Evolutionary conservation across 2,113 vertebrate species (phyloP), one percentile per base, ranked within the genome.

Genomic region (Gasterosteus nipponicus): DNA sequence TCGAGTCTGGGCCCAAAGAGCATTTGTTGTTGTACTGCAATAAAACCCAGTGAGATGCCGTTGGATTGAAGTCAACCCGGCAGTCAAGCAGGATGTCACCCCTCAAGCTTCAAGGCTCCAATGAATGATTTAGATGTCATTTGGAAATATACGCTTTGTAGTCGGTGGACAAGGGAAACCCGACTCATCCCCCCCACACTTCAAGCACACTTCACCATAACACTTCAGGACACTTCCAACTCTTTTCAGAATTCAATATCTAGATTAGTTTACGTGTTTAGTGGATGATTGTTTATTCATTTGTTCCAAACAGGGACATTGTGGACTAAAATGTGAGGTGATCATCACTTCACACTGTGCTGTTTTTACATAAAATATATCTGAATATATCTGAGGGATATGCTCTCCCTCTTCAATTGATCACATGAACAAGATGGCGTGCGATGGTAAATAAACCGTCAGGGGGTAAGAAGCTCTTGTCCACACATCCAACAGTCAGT

Each of bases 21-120:
- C 3, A 35, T 3, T 46, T 56, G 26, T 68, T 78, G 73, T 63
- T 59, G 59, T 49, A 31, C 35, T 49, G 74, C 51, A 80, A 73
- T 78, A 56, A 73, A 60, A 76, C 22, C 44, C 1, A 1, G 31
- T 51, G 51, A 81, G 68, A 63, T 31, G 6, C 4, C 5, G 2
- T 1, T 6, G 47, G 39, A 41, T 63, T 19, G 5, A 44, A 44
- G 26, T 63, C 35, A 12, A 22, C 31, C 49, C 51, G 51, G 39
- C 22, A 51, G 39, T 26, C 31, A 69, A 22, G 63, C 2, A 12
- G 1, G 8, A 44, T 3, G 22, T 22, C 4, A 12, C 11, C 38
- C 59, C 18, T 10, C 12, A 26, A 26, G 22, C 22, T 26, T 26
- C 22, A 26, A 26, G 22, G 33, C 31, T 18, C 56, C 39, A 33